A percentile compares a stretch with the other conserved stretches of the same genome.
Evolutionary conservation across 64 coral and sea anemone genomes (phyloP).

Genomic region (Pocillopora damicornis): DNA sequence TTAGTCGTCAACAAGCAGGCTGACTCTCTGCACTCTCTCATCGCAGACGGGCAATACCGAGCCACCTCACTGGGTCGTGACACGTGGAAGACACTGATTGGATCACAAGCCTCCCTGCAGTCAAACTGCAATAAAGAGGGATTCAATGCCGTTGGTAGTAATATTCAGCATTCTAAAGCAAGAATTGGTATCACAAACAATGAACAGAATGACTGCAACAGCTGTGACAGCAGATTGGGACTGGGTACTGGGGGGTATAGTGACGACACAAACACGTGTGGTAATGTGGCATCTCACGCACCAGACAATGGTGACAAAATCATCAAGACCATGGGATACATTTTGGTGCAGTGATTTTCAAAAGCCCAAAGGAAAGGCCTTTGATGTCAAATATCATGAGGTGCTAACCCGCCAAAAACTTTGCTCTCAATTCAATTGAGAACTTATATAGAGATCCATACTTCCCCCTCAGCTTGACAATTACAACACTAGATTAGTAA

Average conservation of each 20-base stretch:
- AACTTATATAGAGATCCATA: too few species aligned
- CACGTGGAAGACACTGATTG: neutral
- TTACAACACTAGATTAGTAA: too few species aligned
- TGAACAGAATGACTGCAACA: neutral
- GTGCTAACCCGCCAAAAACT: too few species aligned
- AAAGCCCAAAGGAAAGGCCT: too few species aligned
- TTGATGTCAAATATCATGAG: too few species aligned
- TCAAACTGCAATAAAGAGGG: neutral
- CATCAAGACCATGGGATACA: slow-evolving; percentile 2
- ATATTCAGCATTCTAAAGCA: neutral
- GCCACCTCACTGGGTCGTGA: slow-evolving; percentile 10
- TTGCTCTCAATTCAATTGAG: too few species aligned
- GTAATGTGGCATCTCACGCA: neutral
- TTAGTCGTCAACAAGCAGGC: neutral
- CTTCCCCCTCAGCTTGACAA: too few species aligned
- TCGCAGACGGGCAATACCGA: slow-evolving; percentile 4
- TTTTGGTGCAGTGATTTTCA: neutral
- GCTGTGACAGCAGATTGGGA: neutral
- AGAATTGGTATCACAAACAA: slow-evolving; percentile 21
- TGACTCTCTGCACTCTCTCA: slow-evolving; percentile 2
- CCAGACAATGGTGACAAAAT: neutral
- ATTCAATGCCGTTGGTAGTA: neutral
- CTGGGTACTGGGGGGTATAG: neutral
- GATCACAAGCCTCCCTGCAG: neutral
- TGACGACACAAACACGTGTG: neutral